Evolutionary conservation across 2,113 vertebrate genomes (phyloP).

Genomic region (Leiothrix lutea): DNA sequence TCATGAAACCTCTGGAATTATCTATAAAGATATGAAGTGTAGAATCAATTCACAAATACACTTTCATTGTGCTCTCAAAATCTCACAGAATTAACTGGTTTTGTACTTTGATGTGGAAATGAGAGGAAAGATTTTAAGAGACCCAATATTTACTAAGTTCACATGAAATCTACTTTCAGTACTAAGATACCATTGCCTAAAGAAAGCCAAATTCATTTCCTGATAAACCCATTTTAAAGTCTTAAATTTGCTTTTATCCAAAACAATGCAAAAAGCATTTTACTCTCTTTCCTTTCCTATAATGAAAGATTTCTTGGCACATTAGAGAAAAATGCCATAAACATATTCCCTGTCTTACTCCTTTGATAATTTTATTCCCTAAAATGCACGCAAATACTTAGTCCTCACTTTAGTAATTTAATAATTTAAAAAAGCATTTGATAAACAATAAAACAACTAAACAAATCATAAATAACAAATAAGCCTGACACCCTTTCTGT

Average conservation of each 20-base stretch:
- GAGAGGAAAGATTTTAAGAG: slow-evolving; percentile 79
- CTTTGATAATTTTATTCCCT: neutral
- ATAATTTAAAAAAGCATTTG: neutral
- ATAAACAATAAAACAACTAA: slow-evolving; percentile 15
- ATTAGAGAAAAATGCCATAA: slow-evolving; percentile 1
- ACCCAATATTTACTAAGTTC: slow-evolving; percentile 74
- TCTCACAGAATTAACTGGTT: slow-evolving; percentile 79
- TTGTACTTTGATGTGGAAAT: slow-evolving; percentile 80
- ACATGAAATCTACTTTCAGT: neutral
- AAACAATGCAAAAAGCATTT: neutral
- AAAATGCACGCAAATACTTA: slow-evolving; percentile 14
- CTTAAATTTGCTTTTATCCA: neutral
- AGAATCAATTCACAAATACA: slow-evolving; percentile 76
- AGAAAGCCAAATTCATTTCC: neutral
- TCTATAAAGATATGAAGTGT: slow-evolving; percentile 73
- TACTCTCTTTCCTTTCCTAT: neutral
- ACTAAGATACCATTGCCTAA: neutral
- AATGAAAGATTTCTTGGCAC: neutral
- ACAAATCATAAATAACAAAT: neutral
- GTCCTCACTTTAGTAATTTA: neutral
- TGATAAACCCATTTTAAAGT: neutral
- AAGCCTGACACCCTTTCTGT: neutral
- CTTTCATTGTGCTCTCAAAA: slow-evolving; percentile 77
- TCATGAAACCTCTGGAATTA: slow-evolving; percentile 73
- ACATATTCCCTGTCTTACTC: neutral